Evolutionary conservation across 2,888 invertebrate species (phyloP), one percentile per base, ranked within the genome.

Genomic region (Tryphoninae sp.): DNA sequence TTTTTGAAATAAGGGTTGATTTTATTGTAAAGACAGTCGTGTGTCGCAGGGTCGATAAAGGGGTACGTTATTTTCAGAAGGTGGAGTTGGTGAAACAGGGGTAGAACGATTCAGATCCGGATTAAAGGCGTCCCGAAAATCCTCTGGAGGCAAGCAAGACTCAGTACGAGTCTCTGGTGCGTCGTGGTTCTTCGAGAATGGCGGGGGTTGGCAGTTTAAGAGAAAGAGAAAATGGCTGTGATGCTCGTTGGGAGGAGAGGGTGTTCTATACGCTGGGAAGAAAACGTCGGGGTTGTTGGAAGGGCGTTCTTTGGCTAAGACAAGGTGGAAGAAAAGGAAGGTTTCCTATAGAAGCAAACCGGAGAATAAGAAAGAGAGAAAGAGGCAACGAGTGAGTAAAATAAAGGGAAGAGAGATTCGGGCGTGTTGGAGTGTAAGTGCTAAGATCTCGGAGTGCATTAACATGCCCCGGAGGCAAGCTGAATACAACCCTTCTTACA

Each of bases 361-460:
- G 8, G 67, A 68, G 62, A 65, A 61, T 65, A 74, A 73, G 77
- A 69, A 53, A 71, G 23, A 71, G 83, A 82, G 45, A 82, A 45
- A 71, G 53, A 19, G 68, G 80, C 82, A 83, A 85, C 80, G 59
- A 84, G 55, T 45, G 42, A 64, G 58, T 64, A 64, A 81, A 80
- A 33, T 6, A 33, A 6, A 33, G 33, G 33, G 33, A 33, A 2
- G 82, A 80, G 83, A 69, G 68, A 83, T 76, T 78, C 78, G 76
- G 86, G 90, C 91, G 92, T 91, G 91, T 91, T 89, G 86, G 91
- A 91, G 92, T 91, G 92, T 92, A 92, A 92, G 91, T 92, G 91
- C 91, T 91, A 92, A 92, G 92, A 92, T 91, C 91, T 90, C 85
- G 87, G 90, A 92, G 92, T 92, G 91, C 92, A 92, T 92, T 92